Evolutionary conservation across 1,140 invertebrate genomes (phyloP).

Genomic region (Ceratina japonica): DNA sequence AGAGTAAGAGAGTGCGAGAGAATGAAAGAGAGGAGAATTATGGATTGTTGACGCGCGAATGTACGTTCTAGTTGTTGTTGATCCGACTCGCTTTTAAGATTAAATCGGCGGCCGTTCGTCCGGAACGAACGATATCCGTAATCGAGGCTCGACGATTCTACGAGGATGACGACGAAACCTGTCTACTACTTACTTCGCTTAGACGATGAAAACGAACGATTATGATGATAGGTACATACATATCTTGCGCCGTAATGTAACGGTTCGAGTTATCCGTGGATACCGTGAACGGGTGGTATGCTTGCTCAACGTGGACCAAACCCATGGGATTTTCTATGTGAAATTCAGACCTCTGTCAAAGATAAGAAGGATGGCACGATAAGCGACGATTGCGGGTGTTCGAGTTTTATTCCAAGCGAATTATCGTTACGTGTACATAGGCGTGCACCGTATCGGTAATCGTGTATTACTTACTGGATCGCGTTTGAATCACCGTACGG

Average conservation of each 20-base stretch:
- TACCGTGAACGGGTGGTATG: slow-evolving; percentile 23
- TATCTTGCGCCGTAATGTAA: not conserved
- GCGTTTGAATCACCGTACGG: slow-evolving; percentile 11
- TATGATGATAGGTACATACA: not conserved
- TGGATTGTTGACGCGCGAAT: slow-evolving; percentile 43
- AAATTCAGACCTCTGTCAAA: slow-evolving; percentile 42
- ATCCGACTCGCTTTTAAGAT: slow-evolving; percentile 43
- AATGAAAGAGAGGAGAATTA: slow-evolving; percentile 21
- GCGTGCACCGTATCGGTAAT: slow-evolving; percentile 18
- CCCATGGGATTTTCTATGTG: slow-evolving; percentile 16
- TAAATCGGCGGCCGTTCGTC: slow-evolving; percentile 47
- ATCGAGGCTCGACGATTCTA: slow-evolving; percentile 20
- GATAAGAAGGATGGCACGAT: not conserved
- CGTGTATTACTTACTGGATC: not conserved
- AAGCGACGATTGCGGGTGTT: slow-evolving; percentile 9
- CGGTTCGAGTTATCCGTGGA: slow-evolving; percentile 17
- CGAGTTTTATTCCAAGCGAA: slow-evolving; percentile 15
- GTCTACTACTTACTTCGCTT: not conserved
- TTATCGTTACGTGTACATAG: not conserved
- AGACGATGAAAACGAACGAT: slow-evolving; percentile 46
- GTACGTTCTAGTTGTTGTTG: slow-evolving; percentile 44
- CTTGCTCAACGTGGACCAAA: slow-evolving; percentile 48
- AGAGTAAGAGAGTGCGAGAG: not conserved
- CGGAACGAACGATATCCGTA: slow-evolving; percentile 52
- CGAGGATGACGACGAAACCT: slow-evolving; percentile 22